Conservation (phyloP, 2,113 vertebrate genomes). For the Marmota monax region DNA sequence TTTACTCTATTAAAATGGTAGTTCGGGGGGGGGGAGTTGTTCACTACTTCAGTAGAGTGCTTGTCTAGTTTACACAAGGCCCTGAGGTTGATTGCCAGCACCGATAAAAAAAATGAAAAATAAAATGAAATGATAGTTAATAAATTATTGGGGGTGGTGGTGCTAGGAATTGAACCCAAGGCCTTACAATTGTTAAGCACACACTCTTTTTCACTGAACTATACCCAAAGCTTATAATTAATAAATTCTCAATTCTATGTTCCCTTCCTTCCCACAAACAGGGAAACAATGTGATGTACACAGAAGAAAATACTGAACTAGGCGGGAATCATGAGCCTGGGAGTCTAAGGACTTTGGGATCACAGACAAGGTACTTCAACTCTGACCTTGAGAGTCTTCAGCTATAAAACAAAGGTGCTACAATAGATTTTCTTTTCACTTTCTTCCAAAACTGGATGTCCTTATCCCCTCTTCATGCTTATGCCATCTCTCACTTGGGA, state of each 20-base stretch:
- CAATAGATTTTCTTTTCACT: background rate
- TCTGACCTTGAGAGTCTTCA: background rate
- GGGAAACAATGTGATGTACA: background rate
- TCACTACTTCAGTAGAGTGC: too few species aligned
- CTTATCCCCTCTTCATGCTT: background rate
- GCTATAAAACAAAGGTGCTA: background rate
- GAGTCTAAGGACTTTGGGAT: background rate
- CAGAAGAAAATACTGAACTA: background rate
- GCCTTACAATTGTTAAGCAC: background rate
- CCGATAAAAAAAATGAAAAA: too few species aligned
- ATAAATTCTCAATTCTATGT: background rate
- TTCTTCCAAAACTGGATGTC: constrained; percentile 20
- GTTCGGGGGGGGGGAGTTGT: background rate
- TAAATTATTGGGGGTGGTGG: background rate
- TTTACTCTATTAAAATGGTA: constrained; percentile 15
- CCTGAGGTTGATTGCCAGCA: too few species aligned
- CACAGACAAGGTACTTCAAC: background rate
- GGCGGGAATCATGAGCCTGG: background rate
- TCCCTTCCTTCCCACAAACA: constrained; percentile 37
- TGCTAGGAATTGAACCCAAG: background rate
- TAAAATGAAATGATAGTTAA: background rate
- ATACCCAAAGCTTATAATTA: background rate
- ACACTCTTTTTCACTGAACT: background rate
- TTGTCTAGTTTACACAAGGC: too few species aligned
- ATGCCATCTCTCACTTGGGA: background rate